These are phyloP conservation scores for Heterodera filipjevi DNA, from an alignment of 2,888 invertebrate genomes.

Conservation along the genomic window DNA sequence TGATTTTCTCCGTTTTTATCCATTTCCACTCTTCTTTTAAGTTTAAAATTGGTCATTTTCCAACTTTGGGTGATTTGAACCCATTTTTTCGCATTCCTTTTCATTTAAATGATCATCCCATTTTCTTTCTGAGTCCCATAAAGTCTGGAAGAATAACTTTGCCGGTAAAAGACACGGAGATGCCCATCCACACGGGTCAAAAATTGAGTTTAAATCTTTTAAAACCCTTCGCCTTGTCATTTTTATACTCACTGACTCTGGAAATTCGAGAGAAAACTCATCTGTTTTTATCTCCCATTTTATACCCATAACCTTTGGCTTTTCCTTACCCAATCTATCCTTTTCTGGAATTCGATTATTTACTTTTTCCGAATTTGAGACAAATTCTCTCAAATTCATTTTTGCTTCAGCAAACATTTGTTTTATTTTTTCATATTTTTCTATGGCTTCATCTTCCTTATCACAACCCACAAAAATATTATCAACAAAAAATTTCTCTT, in stretches of 20 bases:
- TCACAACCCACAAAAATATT: too few species aligned
- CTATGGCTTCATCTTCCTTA: too few species aligned
- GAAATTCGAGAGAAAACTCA: neutral
- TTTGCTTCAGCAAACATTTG: too few species aligned
- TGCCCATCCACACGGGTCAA: slow-evolving; percentile 6
- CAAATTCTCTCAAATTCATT: too few species aligned
- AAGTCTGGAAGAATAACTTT: slow-evolving; percentile 7
- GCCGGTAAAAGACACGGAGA: neutral
- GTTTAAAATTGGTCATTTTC: neutral
- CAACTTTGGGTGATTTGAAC: neutral
- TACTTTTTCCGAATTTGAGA: too few species aligned
- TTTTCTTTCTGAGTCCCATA: neutral
- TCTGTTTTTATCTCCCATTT: slow-evolving; percentile 19
- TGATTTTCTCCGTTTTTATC: neutral
- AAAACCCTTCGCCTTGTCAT: neutral
- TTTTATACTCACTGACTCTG: neutral
- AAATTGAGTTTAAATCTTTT: neutral
- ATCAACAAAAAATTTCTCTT: too few species aligned
- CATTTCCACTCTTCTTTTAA: neutral
- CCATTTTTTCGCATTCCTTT: neutral
- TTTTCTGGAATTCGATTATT: neutral
- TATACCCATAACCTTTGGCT: slow-evolving; percentile 21
- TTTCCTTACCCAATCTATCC: slow-evolving; percentile 15
- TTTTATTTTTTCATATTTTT: too few species aligned
- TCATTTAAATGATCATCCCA: slow-evolving; percentile 15